Percentiles rank a stretch among this genome's conserved stretches.
phyloP scores from a whole-genome alignment of 2,113 vertebrate species.

The Actenoides lindsayi region DNA sequence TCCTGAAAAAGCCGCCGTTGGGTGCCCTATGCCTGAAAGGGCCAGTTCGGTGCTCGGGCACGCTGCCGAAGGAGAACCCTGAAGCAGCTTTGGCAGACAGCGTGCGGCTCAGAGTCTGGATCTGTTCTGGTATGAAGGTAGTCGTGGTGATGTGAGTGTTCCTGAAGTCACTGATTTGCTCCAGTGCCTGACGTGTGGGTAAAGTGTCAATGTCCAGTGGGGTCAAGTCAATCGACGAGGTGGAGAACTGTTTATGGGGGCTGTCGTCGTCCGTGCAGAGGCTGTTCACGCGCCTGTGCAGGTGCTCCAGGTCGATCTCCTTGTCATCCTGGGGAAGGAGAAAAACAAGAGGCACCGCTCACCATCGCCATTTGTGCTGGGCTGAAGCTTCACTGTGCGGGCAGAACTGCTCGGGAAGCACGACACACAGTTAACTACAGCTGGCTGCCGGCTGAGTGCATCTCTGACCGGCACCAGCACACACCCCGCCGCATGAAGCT shows the following conservation, averaged over 20 bases:
- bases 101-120: constrained; percentile 99
- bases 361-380: constrained; percentile 53
- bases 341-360: constrained; percentile 75
- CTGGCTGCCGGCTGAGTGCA: constrained; percentile 11
- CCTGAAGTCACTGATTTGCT: constrained; percentile 99
- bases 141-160: constrained; percentile 99
- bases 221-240: constrained; percentile 98
- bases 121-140: constrained; percentile 99
- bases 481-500: not conserved
- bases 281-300: constrained; percentile 98
- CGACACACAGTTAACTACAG: constrained; percentile 49
- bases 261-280: constrained; percentile 99
- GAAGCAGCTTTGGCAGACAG: constrained; percentile 97
- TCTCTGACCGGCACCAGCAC: not conserved
- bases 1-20: constrained; percentile 98
- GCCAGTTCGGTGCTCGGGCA: constrained; percentile 97
- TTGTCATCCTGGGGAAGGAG: constrained; percentile 91
- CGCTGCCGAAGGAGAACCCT: constrained; percentile 92
- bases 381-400: constrained; percentile 25
- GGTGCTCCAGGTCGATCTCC: constrained; percentile 99
- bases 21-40: constrained; percentile 97
- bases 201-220: constrained; percentile 98
- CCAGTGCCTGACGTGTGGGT: constrained; percentile 95
- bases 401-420: constrained; percentile 49
- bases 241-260: constrained; percentile 99